Base-by-base conservation (phyloP, 2,113 vertebrate genomes). In the Thalassarche chlororhynchos region DNA sequence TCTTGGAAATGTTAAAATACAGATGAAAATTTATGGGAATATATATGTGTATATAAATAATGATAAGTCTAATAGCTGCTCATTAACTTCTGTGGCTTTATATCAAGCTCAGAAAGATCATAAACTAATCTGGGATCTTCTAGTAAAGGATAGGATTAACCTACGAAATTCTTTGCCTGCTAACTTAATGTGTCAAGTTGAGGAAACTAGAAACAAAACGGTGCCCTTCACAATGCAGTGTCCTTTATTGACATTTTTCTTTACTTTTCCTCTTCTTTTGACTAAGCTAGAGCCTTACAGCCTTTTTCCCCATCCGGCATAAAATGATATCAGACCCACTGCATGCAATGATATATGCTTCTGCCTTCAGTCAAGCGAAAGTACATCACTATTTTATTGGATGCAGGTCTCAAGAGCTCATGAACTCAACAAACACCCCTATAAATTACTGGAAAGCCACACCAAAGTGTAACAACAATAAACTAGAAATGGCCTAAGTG, bases 281-380 rank as follows among this genome's bases (percentile, higher is more conserved):
- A 96, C 92, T 97, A 96, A 97, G 79, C 88, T 97, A 96, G 92
- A 97, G 61, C 89, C 92, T 95, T 91, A 95, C 89, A 97, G 93
- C 89, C 92, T 95, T 96, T 96, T 98, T 95, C 95, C 87, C 92
- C 96, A 97, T 85, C 77, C 68, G 44, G 84, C 95, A 94, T 94
- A 95, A 98, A 98, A 98, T 92, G 81, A 97, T 98, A 98, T 97
- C 95, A 97, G 97, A 97, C 93, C 98, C 95, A 98, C 97, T 96
- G 96, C 92, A 97, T 84, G 79, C 95, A 95, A 95, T 98, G 98
- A 98, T 98, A 97, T 98, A 98, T 96, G 88, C 92, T 38, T 61
- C 88, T 98, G 95, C 94, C 95, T 98, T 98, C 96, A 97, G 95
- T 98, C 97, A 98, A 97, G 93, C 97, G 97, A 98, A 98, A 98